Evolutionary conservation across 2,888 invertebrate genomes (phyloP).

Genomic region (Idaea dimidiata): DNA sequence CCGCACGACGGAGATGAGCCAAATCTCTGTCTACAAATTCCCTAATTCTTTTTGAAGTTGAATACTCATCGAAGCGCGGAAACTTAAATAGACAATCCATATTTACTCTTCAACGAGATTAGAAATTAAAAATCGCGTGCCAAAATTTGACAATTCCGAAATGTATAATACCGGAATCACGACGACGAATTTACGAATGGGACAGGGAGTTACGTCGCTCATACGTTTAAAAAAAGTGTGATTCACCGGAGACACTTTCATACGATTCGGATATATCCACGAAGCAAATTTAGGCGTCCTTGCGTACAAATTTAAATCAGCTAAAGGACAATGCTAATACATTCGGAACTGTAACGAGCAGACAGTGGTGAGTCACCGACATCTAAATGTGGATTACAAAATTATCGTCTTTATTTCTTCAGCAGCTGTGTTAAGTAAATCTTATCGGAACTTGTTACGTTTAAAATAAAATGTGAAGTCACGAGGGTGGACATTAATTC

Average conservation of each 20-base stretch:
- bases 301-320: conserved; percentile 64
- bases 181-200: conserved; percentile 43
- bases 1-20: conserved; percentile 43
- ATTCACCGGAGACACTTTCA: conserved; percentile 72
- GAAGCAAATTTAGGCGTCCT: conserved; percentile 72
- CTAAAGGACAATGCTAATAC: conserved; percentile 66
- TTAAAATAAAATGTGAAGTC: conserved; percentile 33
- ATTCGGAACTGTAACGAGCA: conserved; percentile 43
- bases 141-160: conserved; percentile 61
- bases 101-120: conserved; percentile 27
- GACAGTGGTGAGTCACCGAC: conserved; percentile 52
- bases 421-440: conserved; percentile 36
- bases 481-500: conserved; percentile 30
- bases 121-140: conserved; percentile 45
- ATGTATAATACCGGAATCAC: conserved; percentile 60
- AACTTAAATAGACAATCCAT: conserved; percentile 21
- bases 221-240: conserved; percentile 63
- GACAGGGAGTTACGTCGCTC: conserved; percentile 64
- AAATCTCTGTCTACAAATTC: conserved; percentile 48
- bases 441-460: conserved; percentile 30
- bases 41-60: conserved; percentile 46
- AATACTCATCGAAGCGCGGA: conserved; percentile 28
- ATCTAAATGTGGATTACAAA: conserved; percentile 34
- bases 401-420: conserved; percentile 37
- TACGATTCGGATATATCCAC: conserved; percentile 73